A percentile compares a stretch with the other conserved stretches of the same genome.
phyloP scores from a whole-genome alignment of 2,797 vertebrate genomes.

The Bovichtus diacanthus region DNA sequence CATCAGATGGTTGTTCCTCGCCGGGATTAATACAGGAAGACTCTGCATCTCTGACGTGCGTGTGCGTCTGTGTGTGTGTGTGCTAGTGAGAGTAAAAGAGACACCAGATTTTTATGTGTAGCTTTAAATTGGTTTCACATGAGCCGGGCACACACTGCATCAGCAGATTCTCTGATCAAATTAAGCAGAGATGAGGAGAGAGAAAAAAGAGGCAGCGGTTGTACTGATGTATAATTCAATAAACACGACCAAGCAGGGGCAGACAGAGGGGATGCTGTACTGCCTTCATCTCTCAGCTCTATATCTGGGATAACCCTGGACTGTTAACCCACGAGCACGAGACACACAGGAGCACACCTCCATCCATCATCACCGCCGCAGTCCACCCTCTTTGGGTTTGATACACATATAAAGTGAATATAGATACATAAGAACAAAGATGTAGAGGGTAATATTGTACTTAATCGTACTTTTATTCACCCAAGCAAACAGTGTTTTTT shows the following conservation, averaged over 20 bases:
- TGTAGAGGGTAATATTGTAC: neutral
- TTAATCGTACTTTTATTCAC: neutral
- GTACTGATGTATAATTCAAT: conserved; percentile 90
- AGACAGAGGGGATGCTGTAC: conserved; percentile 76
- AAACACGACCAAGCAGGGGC: conserved; percentile 77
- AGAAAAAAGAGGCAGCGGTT: conserved; percentile 81
- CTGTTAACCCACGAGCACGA: conserved; percentile 58
- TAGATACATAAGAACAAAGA: neutral
- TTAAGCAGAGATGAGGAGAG: conserved; percentile 82
- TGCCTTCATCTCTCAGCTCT: conserved; percentile 73
- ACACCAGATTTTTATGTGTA: conserved; percentile 79
- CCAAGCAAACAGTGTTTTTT: neutral
- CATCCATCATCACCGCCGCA: conserved; percentile 52
- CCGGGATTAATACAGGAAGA: conserved; percentile 25
- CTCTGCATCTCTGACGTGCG: conserved; percentile 32
- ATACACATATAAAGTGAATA: neutral
- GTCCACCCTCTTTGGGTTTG: conserved; percentile 6
- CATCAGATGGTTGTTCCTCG: conserved; percentile 2
- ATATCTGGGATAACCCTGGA: conserved; percentile 60
- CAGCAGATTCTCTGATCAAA: conserved; percentile 93
- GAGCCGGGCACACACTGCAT: conserved; percentile 87
- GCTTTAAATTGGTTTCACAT: conserved; percentile 93
- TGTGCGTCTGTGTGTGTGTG: conserved; percentile 13
- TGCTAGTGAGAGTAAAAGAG: conserved; percentile 37
- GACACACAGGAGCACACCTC: conserved; percentile 29